Evolutionary conservation across 1,140 invertebrate genomes (phyloP).

Genomic region (Coboldia fuscipes): DNA sequence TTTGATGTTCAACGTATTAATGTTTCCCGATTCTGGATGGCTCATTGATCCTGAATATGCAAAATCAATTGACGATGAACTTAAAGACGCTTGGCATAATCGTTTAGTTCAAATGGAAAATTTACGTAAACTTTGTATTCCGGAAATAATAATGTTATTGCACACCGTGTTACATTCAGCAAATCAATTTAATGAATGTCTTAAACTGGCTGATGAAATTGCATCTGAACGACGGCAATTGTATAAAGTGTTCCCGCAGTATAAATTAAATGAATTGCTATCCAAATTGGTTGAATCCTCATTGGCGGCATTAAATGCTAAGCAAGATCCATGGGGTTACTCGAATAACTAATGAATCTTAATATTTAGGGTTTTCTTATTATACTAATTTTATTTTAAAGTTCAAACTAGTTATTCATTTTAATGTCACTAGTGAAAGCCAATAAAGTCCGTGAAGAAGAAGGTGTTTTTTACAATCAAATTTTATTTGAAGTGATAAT

Average conservation of each 20-base stretch:
- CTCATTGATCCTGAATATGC: conserved; percentile 40
- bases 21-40: conserved; percentile 82
- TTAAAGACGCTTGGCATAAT: conserved; percentile 10
- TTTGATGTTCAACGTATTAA: conserved; percentile 65
- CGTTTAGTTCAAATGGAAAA: conserved; percentile 40
- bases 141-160: conserved; percentile 58
- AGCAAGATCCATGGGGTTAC: conserved; percentile 47
- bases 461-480: too few relatives aligned
- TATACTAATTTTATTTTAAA: background rate
- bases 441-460: too few relatives aligned
- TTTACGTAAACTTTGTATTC: conserved; percentile 60
- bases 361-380: background rate
- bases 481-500: too few relatives aligned
- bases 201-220: conserved; percentile 59
- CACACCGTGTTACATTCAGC: conserved; percentile 57
- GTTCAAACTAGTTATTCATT: too few relatives aligned
- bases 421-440: too few relatives aligned
- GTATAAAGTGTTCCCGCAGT: conserved; percentile 59
- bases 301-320: conserved; percentile 44
- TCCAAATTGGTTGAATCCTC: conserved; percentile 61
- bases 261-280: conserved; percentile 51
- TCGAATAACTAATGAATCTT: conserved; percentile 2
- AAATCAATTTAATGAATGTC: conserved; percentile 49
- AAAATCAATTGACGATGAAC: conserved; percentile 9
- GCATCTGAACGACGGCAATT: conserved; percentile 54